A percentile compares a stretch with the other conserved stretches of the same genome.
Conservation (phyloP, 2,113 vertebrate genomes). For the Zootoca vivipara region DNA sequence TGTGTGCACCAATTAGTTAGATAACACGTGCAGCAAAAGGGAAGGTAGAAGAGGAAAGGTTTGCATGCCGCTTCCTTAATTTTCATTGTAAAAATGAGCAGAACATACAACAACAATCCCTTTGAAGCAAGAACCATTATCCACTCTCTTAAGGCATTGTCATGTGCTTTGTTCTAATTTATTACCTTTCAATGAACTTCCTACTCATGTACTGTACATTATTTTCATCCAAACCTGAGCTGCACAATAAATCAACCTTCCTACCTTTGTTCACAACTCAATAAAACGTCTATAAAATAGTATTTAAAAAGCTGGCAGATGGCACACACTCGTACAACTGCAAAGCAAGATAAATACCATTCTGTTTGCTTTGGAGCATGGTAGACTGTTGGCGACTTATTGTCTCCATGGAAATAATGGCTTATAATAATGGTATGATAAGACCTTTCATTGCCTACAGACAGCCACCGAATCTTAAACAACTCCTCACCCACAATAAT, state of each 20-base stretch:
- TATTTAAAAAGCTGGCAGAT: conserved; percentile 43
- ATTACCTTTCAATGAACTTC: conserved; percentile 51
- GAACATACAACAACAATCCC: conserved; percentile 27
- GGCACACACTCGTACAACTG: not conserved
- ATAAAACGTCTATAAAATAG: conserved; percentile 41
- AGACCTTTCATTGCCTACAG: too few relatives aligned
- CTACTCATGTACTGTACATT: conserved; percentile 48
- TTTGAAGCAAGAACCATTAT: conserved; percentile 37
- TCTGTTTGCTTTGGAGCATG: conserved; percentile 22
- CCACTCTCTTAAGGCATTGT: conserved; percentile 47
- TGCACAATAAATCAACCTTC: conserved; percentile 54
- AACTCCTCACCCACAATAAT: too few relatives aligned
- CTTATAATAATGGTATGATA: conserved; percentile 14
- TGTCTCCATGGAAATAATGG: conserved; percentile 28
- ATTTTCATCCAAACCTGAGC: conserved; percentile 48
- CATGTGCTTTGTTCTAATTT: conserved; percentile 58
- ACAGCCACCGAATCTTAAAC: too few relatives aligned
- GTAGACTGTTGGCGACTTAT: conserved; percentile 12
- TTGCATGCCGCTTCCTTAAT: not conserved
- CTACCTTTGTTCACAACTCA: conserved; percentile 31
- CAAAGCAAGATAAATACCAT: not conserved
- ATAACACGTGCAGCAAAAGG: not conserved
- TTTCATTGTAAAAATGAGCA: not conserved
- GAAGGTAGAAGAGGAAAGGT: not conserved
- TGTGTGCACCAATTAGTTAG: not conserved